Percentiles rank a stretch among this genome's conserved stretches.
phyloP scores from a whole-genome alignment of 2,888 invertebrate genomes.

The Saturnia pavonia region DNA sequence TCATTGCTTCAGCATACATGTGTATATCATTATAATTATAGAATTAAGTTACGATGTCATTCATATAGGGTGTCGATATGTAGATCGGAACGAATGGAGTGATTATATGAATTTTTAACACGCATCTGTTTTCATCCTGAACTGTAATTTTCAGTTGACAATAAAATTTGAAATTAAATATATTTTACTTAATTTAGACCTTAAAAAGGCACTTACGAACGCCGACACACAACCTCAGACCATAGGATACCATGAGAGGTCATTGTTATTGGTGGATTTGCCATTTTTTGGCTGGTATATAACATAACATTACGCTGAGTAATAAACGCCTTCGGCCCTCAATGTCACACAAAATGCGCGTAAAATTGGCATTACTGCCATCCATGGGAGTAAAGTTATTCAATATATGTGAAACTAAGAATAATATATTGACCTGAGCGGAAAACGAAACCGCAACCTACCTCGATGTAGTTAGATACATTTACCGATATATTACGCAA shows the following conservation, averaged over 20 bases:
- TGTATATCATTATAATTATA: no score
- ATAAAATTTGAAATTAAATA: no score
- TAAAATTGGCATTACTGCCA: no score
- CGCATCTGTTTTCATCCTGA: neutral
- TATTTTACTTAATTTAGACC: no score
- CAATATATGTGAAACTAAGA: no score
- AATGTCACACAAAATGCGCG: no score
- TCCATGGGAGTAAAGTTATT: no score
- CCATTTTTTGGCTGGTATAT: neutral
- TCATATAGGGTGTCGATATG: neutral
- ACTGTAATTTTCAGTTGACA: neutral
- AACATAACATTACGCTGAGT: neutral
- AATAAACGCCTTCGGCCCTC: no score
- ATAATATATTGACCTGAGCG: neutral
- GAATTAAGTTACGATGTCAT: no score
- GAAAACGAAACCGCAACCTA: neutral
- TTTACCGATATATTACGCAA: neutral
- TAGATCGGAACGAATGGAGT: neutral
- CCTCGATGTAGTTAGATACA: neutral
- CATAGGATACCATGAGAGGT: neutral
- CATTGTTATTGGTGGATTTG: neutral
- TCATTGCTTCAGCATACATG: no score
- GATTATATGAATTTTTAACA: neutral
- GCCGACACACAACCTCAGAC: neutral
- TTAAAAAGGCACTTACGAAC: no score